These are phyloP conservation scores for Phortica magna DNA, from an alignment of 2,888 invertebrate genomes.

Conservation along the genomic window DNA sequence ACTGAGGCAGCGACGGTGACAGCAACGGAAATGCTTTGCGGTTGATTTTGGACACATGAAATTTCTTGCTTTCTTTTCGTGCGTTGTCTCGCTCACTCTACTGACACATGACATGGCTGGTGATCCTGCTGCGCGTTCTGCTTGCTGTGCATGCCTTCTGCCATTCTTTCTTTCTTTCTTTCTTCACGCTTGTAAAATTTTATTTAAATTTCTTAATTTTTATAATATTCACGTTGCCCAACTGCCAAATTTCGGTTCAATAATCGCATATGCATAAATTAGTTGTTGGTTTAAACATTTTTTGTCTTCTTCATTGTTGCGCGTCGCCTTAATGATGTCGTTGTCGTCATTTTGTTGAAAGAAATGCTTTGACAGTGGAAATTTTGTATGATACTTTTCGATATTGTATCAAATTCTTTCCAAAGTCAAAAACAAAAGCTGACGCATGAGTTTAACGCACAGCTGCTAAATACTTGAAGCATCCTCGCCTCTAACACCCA, in stretches of 20 bases:
- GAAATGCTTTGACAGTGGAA: background rate
- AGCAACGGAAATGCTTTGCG: conserved; percentile 31
- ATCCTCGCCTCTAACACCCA: too few relatives aligned
- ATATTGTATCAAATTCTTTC: background rate
- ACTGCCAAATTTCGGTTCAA: conserved; percentile 27
- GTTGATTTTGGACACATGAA: conserved; percentile 5
- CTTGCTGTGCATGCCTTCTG: too few relatives aligned
- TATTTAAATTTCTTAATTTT: conserved; percentile 18
- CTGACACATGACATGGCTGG: background rate
- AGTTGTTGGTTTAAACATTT: background rate
- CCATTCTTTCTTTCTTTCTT: background rate
- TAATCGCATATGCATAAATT: conserved; percentile 26
- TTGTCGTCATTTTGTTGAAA: background rate
- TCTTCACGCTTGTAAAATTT: background rate
- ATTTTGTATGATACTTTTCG: background rate
- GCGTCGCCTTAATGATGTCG: background rate
- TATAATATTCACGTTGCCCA: background rate
- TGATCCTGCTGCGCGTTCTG: background rate
- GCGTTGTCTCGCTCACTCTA: background rate
- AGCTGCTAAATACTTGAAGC: too few relatives aligned
- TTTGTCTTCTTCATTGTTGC: background rate
- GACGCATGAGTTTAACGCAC: background rate
- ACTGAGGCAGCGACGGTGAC: background rate
- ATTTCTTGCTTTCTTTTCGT: background rate
- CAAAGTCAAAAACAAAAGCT: background rate